Evolutionary conservation across 2,113 vertebrate genomes (phyloP).

Genomic region (Alligator sinensis): DNA sequence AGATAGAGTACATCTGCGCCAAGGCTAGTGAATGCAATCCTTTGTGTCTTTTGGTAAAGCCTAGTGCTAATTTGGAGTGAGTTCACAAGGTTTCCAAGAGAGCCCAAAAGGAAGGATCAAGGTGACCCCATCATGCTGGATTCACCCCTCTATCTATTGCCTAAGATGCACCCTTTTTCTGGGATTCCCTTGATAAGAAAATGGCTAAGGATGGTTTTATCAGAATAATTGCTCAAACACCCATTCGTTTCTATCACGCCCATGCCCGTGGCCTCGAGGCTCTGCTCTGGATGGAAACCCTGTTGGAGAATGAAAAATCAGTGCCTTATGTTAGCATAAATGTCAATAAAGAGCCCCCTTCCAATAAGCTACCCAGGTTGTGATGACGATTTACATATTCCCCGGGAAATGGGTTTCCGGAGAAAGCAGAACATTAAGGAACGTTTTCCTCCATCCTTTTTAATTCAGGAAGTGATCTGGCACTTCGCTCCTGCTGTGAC

Average conservation of each 20-base stretch:
- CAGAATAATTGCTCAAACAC: not conserved
- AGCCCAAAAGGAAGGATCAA: no score
- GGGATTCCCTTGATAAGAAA: not conserved
- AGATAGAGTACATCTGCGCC: not conserved
- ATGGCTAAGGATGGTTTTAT: not conserved
- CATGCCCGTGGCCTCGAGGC: not conserved
- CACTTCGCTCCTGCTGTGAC: not conserved
- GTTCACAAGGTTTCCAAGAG: no score
- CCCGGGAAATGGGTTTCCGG: not conserved
- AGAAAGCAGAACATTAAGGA: not conserved
- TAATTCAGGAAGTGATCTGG: not conserved
- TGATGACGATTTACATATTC: not conserved
- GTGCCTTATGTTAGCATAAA: not conserved
- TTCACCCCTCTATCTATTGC: no score
- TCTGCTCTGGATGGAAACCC: not conserved
- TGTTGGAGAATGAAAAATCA: not conserved
- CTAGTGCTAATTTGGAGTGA: not conserved
- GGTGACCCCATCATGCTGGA: no score
- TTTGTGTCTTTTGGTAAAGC: not conserved
- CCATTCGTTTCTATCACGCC: not conserved
- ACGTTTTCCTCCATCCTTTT: not conserved
- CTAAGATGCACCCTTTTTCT: not conserved
- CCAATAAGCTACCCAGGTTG: not conserved
- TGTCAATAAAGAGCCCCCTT: not conserved
- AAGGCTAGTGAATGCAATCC: no score